These are phyloP conservation scores for Tortrix viridana DNA, from an alignment of 2,888 invertebrate genomes.

Conservation along the genomic window DNA sequence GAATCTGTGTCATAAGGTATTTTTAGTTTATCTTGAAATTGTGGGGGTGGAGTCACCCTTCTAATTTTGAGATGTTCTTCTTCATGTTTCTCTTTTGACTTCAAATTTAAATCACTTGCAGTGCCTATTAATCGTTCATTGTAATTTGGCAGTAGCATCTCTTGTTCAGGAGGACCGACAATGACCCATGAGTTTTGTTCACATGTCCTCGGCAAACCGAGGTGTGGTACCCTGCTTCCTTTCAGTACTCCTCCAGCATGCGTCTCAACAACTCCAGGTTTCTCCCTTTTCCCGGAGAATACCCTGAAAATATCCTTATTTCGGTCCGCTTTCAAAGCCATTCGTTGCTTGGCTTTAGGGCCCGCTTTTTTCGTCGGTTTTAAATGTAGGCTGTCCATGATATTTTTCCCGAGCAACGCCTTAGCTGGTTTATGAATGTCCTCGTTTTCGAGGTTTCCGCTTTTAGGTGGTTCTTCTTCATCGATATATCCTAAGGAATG, in stretches of 20 bases:
- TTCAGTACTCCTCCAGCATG: conserved; percentile 70
- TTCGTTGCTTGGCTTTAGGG: conserved; percentile 75
- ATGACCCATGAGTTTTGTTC: conserved; percentile 76
- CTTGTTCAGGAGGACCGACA: conserved; percentile 72
- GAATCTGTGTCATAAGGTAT: conserved; percentile 64
- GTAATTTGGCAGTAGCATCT: conserved; percentile 73
- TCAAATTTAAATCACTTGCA: conserved; percentile 57
- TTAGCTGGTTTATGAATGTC: conserved; percentile 71
- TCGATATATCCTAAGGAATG: conserved; percentile 78
- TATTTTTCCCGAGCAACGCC: conserved; percentile 76
- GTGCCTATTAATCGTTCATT: conserved; percentile 71
- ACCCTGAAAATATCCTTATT: conserved; percentile 70
- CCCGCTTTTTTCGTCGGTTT: conserved; percentile 78
- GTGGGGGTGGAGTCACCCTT: conserved; percentile 73
- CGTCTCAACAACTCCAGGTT: conserved; percentile 59
- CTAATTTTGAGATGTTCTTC: conserved; percentile 59
- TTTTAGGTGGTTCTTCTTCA: conserved; percentile 61
- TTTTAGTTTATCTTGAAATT: conserved; percentile 76
- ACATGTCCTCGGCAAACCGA: conserved; percentile 71
- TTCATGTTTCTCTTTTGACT: conserved; percentile 54
- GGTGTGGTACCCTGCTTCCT: conserved; percentile 73
- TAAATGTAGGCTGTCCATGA: conserved; percentile 77
- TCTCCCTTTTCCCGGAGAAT: conserved; percentile 72
- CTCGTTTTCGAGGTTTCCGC: conserved; percentile 53
- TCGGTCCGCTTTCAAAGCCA: conserved; percentile 64